phyloP scores from a whole-genome alignment of 2,113 vertebrate species.

The Sardina pilchardus region DNA sequence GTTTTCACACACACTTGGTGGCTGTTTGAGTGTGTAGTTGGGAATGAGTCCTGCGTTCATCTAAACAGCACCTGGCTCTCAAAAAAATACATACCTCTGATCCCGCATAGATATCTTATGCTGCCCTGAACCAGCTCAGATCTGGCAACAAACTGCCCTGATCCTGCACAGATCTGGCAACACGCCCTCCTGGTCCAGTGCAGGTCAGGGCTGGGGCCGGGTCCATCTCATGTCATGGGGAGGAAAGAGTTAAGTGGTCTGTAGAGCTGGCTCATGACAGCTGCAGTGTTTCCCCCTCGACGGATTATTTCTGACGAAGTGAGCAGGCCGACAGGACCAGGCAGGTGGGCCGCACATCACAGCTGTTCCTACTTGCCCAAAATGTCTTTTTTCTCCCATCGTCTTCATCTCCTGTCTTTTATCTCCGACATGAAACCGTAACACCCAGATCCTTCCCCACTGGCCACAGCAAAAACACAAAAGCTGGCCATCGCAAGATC shows the following conservation, averaged over 20 bases:
- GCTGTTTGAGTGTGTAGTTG: too few species aligned
- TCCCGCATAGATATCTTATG: too few species aligned
- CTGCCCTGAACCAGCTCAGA: too few species aligned
- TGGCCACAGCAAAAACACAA: background rate
- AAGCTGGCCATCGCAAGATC: background rate
- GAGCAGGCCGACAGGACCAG: slow-evolving; percentile 34
- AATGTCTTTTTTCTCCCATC: background rate
- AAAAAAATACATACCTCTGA: too few species aligned
- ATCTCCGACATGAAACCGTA: slow-evolving; percentile 25
- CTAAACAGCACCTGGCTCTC: too few species aligned
- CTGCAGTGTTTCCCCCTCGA: slow-evolving; percentile 37
- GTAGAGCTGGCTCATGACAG: slow-evolving; percentile 31
- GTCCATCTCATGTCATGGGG: background rate
- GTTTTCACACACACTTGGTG: too few species aligned
- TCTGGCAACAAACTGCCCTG: background rate
- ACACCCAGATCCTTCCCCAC: background rate
- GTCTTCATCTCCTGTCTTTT: background rate
- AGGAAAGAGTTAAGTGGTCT: slow-evolving; percentile 23
- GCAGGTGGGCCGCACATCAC: slow-evolving; percentile 6
- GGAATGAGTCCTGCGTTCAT: too few species aligned
- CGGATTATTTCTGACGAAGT: slow-evolving; percentile 25
- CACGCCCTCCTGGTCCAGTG: too few species aligned
- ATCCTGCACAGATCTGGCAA: background rate
- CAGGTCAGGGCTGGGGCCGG: background rate
- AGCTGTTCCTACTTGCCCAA: slow-evolving; percentile 34